Evolutionary conservation across 2,113 vertebrate species (phyloP).

Genomic region (Electrona antarctica): DNA sequence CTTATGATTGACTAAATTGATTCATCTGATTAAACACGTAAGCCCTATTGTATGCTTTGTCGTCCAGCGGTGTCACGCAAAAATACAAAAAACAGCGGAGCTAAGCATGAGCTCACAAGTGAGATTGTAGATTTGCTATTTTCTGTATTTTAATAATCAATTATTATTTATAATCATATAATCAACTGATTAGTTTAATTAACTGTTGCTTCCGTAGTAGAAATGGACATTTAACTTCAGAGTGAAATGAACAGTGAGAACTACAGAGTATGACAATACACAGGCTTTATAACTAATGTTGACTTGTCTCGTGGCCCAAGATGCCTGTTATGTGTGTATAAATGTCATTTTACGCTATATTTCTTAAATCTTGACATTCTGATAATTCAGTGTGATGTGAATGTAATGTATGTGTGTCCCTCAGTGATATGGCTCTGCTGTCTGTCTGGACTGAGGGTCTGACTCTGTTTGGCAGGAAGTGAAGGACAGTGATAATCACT

Average conservation of each 20-base stretch:
- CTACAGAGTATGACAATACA: not conserved
- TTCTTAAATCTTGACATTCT: constrained; percentile 12
- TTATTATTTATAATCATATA: no score
- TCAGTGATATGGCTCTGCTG: constrained; percentile 4
- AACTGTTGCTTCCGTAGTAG: no score
- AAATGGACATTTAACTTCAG: no score
- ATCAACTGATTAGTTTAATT: no score
- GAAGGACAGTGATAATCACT: constrained; percentile 54
- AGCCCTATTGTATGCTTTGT: no score
- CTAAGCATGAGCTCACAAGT: no score
- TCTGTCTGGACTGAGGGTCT: constrained; percentile 53
- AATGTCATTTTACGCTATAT: constrained; percentile 2
- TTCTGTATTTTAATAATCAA: not conserved
- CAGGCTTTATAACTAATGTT: not conserved
- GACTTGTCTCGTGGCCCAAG: not conserved
- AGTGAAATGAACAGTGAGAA: no score
- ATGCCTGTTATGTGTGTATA: not conserved
- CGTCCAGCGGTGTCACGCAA: no score
- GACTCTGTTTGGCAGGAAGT: constrained; percentile 51
- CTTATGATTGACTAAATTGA: no score
- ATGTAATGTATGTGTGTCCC: constrained; percentile 27
- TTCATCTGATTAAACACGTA: no score
- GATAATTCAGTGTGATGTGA: constrained; percentile 34
- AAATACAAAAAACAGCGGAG: no score
- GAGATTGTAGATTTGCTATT: not conserved